Conservation (phyloP, 2,113 vertebrate genomes). For the Myotis davidii region DNA sequence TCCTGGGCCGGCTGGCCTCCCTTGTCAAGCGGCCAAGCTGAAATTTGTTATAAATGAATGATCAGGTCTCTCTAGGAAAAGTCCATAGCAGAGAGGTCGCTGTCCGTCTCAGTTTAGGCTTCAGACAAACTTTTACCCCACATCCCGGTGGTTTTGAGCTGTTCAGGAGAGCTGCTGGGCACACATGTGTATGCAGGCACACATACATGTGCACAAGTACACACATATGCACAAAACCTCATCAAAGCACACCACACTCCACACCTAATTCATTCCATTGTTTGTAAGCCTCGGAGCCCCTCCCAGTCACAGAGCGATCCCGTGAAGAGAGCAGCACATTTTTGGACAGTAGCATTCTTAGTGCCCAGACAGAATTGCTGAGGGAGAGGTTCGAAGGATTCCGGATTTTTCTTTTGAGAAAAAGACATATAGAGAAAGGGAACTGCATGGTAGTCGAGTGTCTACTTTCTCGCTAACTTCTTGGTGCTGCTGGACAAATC, state of each 20-base stretch:
- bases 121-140: not conserved
- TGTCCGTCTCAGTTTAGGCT: not conserved
- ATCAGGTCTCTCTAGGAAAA: slow-evolving; percentile 1
- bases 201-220: not conserved
- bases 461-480: not conserved
- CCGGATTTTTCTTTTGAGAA: not conserved
- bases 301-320: not conserved
- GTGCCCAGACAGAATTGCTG: not conserved
- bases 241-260: too few species aligned
- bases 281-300: not conserved
- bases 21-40: slow-evolving; percentile 4
- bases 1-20: not conserved
- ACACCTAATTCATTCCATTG: not conserved
- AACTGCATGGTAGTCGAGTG: rapidly evolving
- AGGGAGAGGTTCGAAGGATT: not conserved
- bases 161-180: not conserved
- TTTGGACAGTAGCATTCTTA: not conserved
- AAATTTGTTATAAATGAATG: slow-evolving; percentile 45
- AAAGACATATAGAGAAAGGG: not conserved
- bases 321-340: not conserved
- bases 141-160: not conserved
- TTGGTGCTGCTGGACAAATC: not conserved
- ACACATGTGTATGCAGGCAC: not conserved
- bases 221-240: rapidly evolving
- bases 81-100: not conserved